Conservation (phyloP, 2,888 invertebrate genomes). For the Morpho deidamia region DNA sequence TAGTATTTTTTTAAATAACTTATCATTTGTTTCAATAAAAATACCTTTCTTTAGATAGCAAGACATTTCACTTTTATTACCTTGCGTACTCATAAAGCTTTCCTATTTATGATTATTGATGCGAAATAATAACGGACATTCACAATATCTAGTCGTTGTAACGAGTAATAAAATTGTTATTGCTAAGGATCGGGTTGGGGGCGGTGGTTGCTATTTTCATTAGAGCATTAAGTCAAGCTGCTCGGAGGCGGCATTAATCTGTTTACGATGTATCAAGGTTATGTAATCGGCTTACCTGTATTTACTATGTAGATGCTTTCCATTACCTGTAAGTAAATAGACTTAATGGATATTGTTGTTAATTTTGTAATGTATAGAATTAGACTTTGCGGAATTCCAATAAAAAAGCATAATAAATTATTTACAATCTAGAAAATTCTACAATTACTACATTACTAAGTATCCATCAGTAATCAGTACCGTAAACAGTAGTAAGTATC, state of each 20-base stretch:
- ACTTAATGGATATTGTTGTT: no score
- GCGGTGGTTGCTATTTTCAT: slow-evolving; percentile 47
- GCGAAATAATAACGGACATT: slow-evolving; percentile 24
- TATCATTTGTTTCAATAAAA: no score
- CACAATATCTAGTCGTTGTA: slow-evolving; percentile 37
- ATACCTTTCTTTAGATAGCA: no score
- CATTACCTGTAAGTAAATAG: no score
- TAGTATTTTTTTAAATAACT: no score
- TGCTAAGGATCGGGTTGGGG: slow-evolving; percentile 29
- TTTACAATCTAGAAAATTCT: no score
- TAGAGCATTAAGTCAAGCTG: slow-evolving; percentile 55
- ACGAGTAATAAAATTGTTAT: slow-evolving; percentile 44
- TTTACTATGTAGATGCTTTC: slow-evolving; percentile 24
- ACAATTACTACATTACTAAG: no score
- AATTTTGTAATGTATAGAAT: no score
- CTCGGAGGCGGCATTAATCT: slow-evolving; percentile 50
- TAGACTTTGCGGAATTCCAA: no score
- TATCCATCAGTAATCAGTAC: no score
- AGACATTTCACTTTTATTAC: slow-evolving; percentile 2
- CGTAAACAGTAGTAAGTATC: no score
- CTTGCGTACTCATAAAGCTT: slow-evolving; percentile 30
- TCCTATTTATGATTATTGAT: slow-evolving; percentile 39
- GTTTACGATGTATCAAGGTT: slow-evolving; percentile 58
- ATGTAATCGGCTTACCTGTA: slow-evolving; percentile 46
- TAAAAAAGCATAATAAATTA: no score